Base-by-base conservation (phyloP, 1,140 invertebrate species). In the Oedothorax gibbosus region DNA sequence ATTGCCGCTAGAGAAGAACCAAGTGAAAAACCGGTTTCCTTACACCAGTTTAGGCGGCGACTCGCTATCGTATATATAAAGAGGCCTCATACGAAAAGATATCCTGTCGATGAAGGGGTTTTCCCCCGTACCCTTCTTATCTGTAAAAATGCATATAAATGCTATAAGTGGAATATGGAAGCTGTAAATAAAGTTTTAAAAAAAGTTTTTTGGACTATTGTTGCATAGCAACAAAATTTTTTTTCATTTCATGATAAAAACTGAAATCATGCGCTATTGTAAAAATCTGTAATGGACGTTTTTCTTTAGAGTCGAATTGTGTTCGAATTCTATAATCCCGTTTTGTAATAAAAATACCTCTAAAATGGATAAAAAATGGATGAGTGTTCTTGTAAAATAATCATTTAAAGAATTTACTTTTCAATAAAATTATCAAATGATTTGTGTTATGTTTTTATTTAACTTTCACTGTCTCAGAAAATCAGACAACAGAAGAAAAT, bases 301-400 rank as follows among this genome's bases (percentile, higher is more conserved):
- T 81, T 73, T 80, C 62, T 82, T 81, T 69, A 71, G 80, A 10
- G 2, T 21, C 56, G 18, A 82, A n/a, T 82, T 82, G 68, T 73
- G 54, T 82, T 82, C 65, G 64, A 18, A 7, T n/a, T 73, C 18
- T 50, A 73, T 49, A 73, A 73, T 64, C 57, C 54, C 51, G 69
- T 82, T 82, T 82, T 82, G 69, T 82, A 82, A 82, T 53, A 68
- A 79, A 82, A 82, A 71, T 50, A 75, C 49, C n/a, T 53, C 35
- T 68, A 66, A 79, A 79, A 79, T 11, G 10, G 18, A 82, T 73
- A 82, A 82, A 80, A 69, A 49, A 56, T 68, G 18, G 68, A 77
- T 79, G 76, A 73, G 80, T 82, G 80, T 82, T 82, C 80, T 82
- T 82, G 80, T 82, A 82, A 73, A 72, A 79, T 79, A 79, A 53